Conservation (phyloP, 2,113 vertebrate species). For the Ammodytes marinus region DNA sequence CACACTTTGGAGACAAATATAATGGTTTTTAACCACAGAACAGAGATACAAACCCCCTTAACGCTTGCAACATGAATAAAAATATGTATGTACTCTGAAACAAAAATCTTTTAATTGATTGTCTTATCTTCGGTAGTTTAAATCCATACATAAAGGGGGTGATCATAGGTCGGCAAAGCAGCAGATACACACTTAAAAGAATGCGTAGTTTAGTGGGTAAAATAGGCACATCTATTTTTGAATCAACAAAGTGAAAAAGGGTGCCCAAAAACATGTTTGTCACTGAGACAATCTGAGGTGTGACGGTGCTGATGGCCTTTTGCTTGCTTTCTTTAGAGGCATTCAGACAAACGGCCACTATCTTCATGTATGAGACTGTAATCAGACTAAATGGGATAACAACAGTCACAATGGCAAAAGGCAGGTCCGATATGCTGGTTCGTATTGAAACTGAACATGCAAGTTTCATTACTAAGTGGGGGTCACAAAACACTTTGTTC, state of each 20-base stretch:
- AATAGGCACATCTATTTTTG: neutral
- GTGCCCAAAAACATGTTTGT: conserved; percentile 38
- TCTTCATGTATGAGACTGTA: conserved; percentile 40
- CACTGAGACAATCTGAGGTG: conserved; percentile 50
- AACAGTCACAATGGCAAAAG: neutral
- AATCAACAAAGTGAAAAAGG: conserved; percentile 28
- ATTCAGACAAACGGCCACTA: conserved; percentile 30
- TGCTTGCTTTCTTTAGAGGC: conserved; percentile 30
- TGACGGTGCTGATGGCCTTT: conserved; percentile 45
- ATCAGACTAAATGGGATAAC: conserved; percentile 31
- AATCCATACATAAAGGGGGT: conserved; percentile 52
- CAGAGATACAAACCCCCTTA: neutral
- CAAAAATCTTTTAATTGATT: conserved; percentile 29
- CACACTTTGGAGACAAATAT: neutral
- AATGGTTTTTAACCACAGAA: neutral
- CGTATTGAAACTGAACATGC: conserved; percentile 15
- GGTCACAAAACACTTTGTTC: conserved; percentile 56
- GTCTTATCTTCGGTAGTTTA: conserved; percentile 23
- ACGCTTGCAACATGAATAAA: neutral
- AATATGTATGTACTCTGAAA: conserved; percentile 1
- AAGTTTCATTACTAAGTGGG: conserved; percentile 34
- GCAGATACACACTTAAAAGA: conserved; percentile 42
- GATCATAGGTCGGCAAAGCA: conserved; percentile 24
- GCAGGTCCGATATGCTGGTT: conserved; percentile 4
- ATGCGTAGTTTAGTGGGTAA: conserved; percentile 6